Conservation (phyloP, 2,797 vertebrate genomes). For the Alosa sapidissima region DNA sequence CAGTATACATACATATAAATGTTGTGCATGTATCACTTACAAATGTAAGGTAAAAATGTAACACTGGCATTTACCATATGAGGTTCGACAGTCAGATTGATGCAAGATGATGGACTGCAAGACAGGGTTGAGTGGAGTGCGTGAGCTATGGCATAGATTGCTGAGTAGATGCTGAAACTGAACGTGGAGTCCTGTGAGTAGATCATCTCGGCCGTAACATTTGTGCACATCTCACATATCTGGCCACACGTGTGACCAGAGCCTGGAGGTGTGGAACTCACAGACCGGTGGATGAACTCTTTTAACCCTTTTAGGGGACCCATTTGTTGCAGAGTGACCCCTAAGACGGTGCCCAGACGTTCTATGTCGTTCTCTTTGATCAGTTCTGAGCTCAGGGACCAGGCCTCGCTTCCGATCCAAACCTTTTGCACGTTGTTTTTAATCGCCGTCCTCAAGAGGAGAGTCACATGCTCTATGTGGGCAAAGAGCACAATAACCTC, state of each 20-base stretch:
- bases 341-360: conserved; percentile 36
- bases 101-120: conserved; percentile 58
- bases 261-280: accelerated
- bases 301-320: background rate
- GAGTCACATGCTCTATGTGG: background rate
- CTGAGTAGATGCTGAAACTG: conserved; percentile 60
- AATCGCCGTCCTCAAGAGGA: conserved; percentile 63
- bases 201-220: accelerated
- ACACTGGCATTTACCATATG: conserved; percentile 64
- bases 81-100: conserved; percentile 58
- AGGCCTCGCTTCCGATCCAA: conserved; percentile 72
- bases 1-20: too few species aligned
- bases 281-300: conserved; percentile 30
- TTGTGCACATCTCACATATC: conserved; percentile 49
- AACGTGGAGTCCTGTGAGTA: conserved; percentile 20
- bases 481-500: conserved; percentile 63
- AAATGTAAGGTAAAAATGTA: background rate
- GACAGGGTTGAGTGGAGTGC: conserved; percentile 67
- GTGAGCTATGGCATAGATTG: conserved; percentile 63
- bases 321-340: conserved; percentile 34
- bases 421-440: conserved; percentile 63
- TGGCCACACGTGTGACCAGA: conserved; percentile 50
- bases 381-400: conserved; percentile 57
- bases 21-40: background rate
- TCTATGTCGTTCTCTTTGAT: conserved; percentile 27